Evolutionary conservation across 2,797 vertebrate genomes (phyloP).

Genomic region (Kryptopterus vitreolus): DNA sequence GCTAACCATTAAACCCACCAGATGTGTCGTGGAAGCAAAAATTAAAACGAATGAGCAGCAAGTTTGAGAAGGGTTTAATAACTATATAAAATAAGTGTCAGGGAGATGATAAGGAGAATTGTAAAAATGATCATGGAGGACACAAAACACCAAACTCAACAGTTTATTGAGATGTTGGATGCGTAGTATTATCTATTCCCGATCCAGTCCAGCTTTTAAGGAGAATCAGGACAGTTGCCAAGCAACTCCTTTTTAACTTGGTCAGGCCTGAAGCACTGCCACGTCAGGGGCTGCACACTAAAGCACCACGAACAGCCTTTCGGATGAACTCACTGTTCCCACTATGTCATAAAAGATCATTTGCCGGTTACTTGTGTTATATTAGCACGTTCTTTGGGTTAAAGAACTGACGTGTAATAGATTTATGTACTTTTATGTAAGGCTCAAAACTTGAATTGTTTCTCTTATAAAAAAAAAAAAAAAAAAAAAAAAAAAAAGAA

Average conservation of each 20-base stretch:
- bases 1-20: too few relatives aligned
- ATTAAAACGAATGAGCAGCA: neutral
- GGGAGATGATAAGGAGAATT: neutral
- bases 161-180: slow-evolving; percentile 10
- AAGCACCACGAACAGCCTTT: slow-evolving; percentile 28
- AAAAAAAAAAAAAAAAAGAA: too few relatives aligned
- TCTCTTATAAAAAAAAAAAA: neutral
- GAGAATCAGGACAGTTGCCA: slow-evolving; percentile 49
- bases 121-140: neutral
- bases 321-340: slow-evolving; percentile 46
- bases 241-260: slow-evolving; percentile 54
- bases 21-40: neutral
- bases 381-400: slow-evolving; percentile 1
- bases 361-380: slow-evolving; percentile 21
- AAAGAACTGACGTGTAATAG: neutral
- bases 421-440: neutral
- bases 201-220: slow-evolving; percentile 16
- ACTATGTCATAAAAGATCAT: slow-evolving; percentile 10
- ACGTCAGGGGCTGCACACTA: slow-evolving; percentile 39
- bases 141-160: neutral
- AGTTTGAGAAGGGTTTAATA: neutral
- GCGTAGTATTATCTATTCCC: slow-evolving; percentile 13
- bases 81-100: neutral
- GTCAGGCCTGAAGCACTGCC: slow-evolving; percentile 37
- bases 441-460: neutral